Evolutionary conservation across 2,113 vertebrate species (phyloP).

Genomic region (Melierax canorus): DNA sequence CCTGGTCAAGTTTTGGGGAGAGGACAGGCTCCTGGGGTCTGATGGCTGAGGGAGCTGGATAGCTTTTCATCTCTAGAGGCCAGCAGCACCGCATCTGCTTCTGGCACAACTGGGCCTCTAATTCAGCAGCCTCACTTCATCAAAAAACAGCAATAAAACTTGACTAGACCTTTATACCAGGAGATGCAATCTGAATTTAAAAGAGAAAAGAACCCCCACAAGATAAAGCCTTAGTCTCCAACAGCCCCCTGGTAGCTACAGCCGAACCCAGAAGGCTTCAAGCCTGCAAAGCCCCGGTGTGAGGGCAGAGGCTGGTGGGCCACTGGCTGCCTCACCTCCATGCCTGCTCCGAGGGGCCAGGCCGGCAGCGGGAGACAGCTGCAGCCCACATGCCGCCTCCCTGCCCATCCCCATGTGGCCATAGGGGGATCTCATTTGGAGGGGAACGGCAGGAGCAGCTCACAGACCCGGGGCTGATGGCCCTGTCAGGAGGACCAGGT

Average conservation of each 20-base stretch:
- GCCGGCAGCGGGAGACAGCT: rapidly evolving
- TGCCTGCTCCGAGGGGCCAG: neutral
- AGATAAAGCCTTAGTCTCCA: neutral
- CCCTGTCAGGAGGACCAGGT: neutral
- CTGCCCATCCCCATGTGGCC: rapidly evolving
- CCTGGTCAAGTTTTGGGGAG: neutral
- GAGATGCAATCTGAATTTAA: neutral
- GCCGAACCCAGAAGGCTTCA: neutral
- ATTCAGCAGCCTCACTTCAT: neutral
- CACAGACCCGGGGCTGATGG: rapidly evolving
- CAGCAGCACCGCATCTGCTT: neutral
- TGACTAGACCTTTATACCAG: neutral
- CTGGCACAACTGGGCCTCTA: rapidly evolving
- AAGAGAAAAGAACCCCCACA: neutral
- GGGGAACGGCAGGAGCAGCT: neutral
- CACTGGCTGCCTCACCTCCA: rapidly evolving
- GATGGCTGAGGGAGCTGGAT: neutral
- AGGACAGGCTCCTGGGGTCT: too few relatives aligned
- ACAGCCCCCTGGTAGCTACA: too few relatives aligned
- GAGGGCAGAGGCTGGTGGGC: neutral
- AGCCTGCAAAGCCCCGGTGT: neutral
- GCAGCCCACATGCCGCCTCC: rapidly evolving
- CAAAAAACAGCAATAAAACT: neutral
- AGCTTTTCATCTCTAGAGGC: neutral
- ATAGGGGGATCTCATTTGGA: too few relatives aligned